Evolutionary conservation across 2,113 vertebrate species (phyloP).

Genomic region (Sapayoa aenigma): DNA sequence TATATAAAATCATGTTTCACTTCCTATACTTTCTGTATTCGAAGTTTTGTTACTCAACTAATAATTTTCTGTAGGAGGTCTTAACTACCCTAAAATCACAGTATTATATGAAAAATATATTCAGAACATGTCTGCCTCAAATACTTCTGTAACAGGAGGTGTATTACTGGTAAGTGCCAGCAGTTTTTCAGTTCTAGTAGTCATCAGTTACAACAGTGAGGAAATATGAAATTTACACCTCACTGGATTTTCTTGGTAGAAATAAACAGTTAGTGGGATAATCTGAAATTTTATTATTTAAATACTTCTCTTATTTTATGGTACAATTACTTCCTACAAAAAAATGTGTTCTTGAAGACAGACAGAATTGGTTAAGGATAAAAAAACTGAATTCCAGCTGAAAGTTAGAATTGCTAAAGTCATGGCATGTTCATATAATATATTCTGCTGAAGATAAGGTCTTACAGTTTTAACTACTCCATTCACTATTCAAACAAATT

Average conservation of each 20-base stretch:
- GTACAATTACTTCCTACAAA: constrained; percentile 11
- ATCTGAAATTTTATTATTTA: background rate
- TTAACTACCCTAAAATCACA: background rate
- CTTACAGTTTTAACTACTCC: background rate
- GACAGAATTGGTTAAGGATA: constrained; percentile 36
- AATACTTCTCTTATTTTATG: background rate
- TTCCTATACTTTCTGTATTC: background rate
- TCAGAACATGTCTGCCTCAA: background rate
- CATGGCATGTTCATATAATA: constrained; percentile 45
- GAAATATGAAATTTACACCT: constrained; percentile 50
- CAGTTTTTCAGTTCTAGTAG: background rate
- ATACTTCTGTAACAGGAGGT: background rate
- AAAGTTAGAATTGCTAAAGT: constrained; percentile 49
- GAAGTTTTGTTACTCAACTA: background rate
- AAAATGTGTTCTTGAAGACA: constrained; percentile 1
- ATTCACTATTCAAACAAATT: constrained; percentile 47
- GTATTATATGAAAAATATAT: background rate
- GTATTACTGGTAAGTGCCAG: background rate
- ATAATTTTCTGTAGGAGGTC: background rate
- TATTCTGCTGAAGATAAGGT: constrained; percentile 23
- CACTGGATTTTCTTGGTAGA: background rate
- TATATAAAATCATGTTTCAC: background rate
- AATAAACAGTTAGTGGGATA: background rate
- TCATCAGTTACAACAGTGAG: background rate
- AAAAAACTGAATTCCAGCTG: constrained; percentile 43